Conservation (phyloP, 2,888 invertebrate genomes). For the Cerastoderma edule region DNA sequence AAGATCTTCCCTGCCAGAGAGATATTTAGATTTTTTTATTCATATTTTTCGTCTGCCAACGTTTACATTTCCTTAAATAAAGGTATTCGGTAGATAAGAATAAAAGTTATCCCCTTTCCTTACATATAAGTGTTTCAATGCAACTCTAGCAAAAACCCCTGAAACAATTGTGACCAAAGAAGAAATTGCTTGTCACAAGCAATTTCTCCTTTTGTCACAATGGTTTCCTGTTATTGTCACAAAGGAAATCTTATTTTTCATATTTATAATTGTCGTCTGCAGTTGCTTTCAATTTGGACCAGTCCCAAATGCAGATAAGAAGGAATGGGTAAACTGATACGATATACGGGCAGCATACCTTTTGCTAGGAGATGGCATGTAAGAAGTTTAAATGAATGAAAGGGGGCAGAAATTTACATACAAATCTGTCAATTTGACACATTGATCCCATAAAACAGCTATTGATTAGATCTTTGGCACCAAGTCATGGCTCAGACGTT, state of each 20-base stretch:
- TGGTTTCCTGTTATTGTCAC: background rate
- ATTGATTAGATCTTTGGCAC: constrained; percentile 1
- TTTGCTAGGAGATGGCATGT: constrained; percentile 27
- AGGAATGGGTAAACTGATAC: background rate
- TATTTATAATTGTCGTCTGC: background rate
- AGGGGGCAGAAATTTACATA: constrained; percentile 7
- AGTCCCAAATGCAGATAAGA: background rate
- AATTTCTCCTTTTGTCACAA: constrained; percentile 8
- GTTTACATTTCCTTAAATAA: no score
- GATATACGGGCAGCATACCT: constrained; percentile 6
- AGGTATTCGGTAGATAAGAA: no score
- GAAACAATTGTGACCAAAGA: constrained; percentile 1
- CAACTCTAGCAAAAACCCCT: no score
- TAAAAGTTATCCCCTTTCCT: no score
- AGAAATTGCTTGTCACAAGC: constrained; percentile 1
- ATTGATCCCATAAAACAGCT: constrained; percentile 1
- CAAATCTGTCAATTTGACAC: background rate
- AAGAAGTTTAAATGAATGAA: constrained; percentile 7
- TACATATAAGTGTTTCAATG: no score
- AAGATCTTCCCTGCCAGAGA: no score
- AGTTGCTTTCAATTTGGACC: background rate
- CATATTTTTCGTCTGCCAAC: no score
- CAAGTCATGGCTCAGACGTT: no score
- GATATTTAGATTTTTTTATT: no score
- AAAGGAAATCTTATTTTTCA: constrained; percentile 6